Percentiles rank a stretch among this genome's conserved stretches.
phyloP scores from a whole-genome alignment of 1,140 invertebrate genomes.

The Kradibia gibbosae region DNA sequence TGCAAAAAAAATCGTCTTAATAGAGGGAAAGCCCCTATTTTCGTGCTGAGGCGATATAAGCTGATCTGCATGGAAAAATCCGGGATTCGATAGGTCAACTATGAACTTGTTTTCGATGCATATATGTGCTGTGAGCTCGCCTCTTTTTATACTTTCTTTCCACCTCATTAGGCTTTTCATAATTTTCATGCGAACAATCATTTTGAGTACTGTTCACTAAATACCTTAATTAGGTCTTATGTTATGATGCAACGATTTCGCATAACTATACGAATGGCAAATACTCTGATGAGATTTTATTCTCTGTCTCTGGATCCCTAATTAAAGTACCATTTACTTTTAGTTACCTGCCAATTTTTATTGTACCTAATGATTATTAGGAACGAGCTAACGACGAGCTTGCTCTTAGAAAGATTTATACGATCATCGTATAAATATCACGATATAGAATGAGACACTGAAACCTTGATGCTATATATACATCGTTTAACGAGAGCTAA shows the following conservation, averaged over 20 bases:
- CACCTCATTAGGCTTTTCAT: constrained; percentile 14
- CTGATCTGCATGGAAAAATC: background rate
- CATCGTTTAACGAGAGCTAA: no score
- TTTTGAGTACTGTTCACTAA: background rate
- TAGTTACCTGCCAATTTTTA: background rate
- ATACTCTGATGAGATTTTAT: background rate
- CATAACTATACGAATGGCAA: background rate
- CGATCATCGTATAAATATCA: background rate
- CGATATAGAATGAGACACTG: no score
- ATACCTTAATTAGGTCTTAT: constrained; percentile 8
- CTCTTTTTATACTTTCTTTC: background rate
- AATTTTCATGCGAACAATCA: background rate
- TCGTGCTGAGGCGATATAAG: background rate
- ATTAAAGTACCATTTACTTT: background rate
- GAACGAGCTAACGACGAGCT: background rate
- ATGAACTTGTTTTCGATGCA: background rate
- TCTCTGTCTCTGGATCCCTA: background rate
- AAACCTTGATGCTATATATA: no score
- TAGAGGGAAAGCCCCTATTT: constrained; percentile 29
- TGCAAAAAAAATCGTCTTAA: constrained; percentile 37
- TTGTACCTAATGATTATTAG: constrained; percentile 25
- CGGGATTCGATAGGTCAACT: constrained; percentile 4
- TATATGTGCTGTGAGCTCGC: no score
- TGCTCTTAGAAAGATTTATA: background rate
- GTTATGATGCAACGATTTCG: background rate